These are phyloP conservation scores for Gila robusta DNA, from an alignment of 2,797 vertebrate species.

Conservation along the genomic window DNA sequence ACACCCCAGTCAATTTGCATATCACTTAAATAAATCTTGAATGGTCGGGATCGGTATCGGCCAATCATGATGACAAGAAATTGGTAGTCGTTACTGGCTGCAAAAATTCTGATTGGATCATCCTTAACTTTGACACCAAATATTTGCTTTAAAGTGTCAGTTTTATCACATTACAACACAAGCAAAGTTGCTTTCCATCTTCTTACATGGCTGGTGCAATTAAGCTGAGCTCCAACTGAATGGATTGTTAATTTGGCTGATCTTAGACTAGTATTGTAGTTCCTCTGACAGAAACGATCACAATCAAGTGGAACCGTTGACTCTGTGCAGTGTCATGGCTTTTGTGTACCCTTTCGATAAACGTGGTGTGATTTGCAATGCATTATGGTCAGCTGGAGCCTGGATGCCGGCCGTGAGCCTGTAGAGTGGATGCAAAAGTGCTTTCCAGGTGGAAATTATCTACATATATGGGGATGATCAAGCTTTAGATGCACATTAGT, in stretches of 20 bases:
- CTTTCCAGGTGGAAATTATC: slow-evolving; percentile 12
- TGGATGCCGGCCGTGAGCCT: background rate
- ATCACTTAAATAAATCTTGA: background rate
- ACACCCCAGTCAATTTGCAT: background rate
- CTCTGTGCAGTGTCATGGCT: slow-evolving; percentile 13
- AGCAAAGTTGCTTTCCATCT: slow-evolving; percentile 6
- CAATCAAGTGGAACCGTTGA: slow-evolving; percentile 12
- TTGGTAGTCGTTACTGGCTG: background rate
- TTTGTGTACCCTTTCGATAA: background rate
- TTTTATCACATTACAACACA: slow-evolving; percentile 9
- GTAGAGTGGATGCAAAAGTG: slow-evolving; percentile 27
- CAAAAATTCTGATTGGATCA: background rate
- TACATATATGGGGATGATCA: slow-evolving; percentile 2
- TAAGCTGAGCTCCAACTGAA: slow-evolving; percentile 15
- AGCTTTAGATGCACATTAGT: slow-evolving; percentile 27
- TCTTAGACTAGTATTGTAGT: background rate
- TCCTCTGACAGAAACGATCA: slow-evolving; percentile 6
- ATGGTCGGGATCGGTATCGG: background rate
- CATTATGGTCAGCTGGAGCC: slow-evolving; percentile 4
- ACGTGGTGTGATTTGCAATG: slow-evolving; percentile 12
- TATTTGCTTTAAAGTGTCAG: slow-evolving; percentile 27
- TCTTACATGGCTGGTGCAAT: slow-evolving; percentile 26
- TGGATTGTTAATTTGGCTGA: background rate
- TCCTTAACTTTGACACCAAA: background rate
- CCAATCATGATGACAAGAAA: background rate